A percentile compares a stretch with the other conserved stretches of the same genome.
Conservation (phyloP, 2,113 vertebrate species). For the Cochlearius cochlearius region DNA sequence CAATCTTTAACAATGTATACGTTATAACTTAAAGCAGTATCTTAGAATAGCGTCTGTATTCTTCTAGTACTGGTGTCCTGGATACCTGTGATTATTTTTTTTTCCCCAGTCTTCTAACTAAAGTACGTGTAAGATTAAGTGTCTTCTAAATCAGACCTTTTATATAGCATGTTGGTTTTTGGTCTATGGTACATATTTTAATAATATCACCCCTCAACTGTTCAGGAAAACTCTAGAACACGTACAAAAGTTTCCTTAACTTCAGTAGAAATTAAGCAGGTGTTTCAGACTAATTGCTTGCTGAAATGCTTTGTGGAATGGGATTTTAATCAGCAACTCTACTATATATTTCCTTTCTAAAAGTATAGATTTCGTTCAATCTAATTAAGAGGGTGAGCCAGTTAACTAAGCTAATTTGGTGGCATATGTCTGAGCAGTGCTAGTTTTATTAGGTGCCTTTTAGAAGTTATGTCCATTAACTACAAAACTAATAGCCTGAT, state of each 20-base stretch:
- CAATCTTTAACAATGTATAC: not conserved
- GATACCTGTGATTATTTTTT: not conserved
- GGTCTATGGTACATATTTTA: not conserved
- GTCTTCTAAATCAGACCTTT: not conserved
- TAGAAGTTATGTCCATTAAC: not conserved
- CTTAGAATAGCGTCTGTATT: not conserved
- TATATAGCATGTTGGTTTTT: not conserved
- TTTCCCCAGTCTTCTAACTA: not conserved
- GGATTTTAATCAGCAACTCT: conserved; percentile 20
- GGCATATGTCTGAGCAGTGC: not conserved
- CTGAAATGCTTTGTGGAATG: not conserved
- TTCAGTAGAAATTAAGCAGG: not conserved
- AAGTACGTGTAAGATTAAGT: not conserved
- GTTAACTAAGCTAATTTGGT: conserved; percentile 34
- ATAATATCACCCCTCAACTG: not conserved
- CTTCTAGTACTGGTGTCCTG: not conserved
- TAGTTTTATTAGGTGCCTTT: conserved; percentile 15
- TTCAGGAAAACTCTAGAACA: not conserved
- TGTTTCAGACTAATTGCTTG: not conserved
- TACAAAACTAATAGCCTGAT: not conserved
- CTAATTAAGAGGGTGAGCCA: conserved; percentile 8
- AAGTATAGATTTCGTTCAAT: conserved; percentile 30
- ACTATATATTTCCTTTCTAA: not conserved
- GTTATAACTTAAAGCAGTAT: not conserved
- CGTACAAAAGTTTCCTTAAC: not conserved